These are phyloP conservation scores for Sus scrofa DNA, from an alignment of 2,113 vertebrate genomes.

Conservation along the genomic window DNA sequence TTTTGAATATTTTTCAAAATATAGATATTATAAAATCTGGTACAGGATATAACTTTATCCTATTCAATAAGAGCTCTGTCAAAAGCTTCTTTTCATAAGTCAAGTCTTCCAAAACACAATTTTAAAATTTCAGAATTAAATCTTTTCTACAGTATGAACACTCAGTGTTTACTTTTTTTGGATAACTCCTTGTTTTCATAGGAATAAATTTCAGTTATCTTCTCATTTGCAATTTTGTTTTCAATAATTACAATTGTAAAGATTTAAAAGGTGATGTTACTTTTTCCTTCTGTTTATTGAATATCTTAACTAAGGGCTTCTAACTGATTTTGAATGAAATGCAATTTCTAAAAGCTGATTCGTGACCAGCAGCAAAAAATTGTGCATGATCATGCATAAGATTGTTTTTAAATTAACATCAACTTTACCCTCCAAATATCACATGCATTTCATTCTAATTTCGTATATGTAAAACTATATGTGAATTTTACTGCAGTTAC, in stretches of 20 bases:
- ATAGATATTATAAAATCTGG: not conserved
- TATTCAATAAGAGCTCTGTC: not conserved
- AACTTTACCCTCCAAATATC: not conserved
- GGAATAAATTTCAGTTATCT: not conserved
- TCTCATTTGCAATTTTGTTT: not conserved
- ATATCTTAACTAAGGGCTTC: not conserved
- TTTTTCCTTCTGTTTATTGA: not conserved
- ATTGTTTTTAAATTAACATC: not conserved
- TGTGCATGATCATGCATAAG: not conserved
- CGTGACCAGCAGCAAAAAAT: not conserved
- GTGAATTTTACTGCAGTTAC: not conserved
- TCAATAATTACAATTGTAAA: not conserved
- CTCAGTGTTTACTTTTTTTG: not conserved
- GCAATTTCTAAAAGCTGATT: not conserved
- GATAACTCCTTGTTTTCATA: not conserved
- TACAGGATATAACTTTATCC: not conserved
- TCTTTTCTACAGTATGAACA: not conserved
- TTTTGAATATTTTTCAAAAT: conserved; percentile 34
- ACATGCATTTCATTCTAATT: not conserved
- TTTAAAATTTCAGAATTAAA: conserved; percentile 37
- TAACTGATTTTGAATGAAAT: not conserved
- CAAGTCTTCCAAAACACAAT: not conserved
- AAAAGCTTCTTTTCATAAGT: not conserved
- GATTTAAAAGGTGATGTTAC: conserved; percentile 31
- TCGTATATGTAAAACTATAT: not conserved